Evolutionary conservation across 2,113 vertebrate genomes (phyloP), one percentile per base, ranked within the genome.

Genomic region (Atrichornis clamosus): DNA sequence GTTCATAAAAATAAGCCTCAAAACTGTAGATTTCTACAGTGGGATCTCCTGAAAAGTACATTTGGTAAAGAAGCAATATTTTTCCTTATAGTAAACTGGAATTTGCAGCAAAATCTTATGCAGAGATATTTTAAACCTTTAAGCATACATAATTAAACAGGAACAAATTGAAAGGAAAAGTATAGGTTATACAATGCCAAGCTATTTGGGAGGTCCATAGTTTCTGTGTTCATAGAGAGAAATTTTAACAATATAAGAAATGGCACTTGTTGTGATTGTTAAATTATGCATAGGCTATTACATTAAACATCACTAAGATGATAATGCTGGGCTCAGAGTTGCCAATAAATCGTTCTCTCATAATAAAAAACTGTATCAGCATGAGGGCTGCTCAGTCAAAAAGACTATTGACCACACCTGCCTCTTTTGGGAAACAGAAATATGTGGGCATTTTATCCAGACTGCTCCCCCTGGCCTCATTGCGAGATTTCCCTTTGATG

Each of bases 91-190:
- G 50, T 37, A 96, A 97, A 98, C 97, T 98, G 97, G 97, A 98
- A 98, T 97, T 95, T 97, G 96, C 98, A 97, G 96, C 95, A 92
- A 82, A 94, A 81, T 72, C 78, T 91, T 84, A 90, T 4, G 59
- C 30, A 91, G 86, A 85, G 92, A 97, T 95, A 97, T 96, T 96
- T 98, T 98, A 98, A 98, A 98, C 97, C 98, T 98, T 98, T 98
- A 98, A 98, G 98, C 97, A 98, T 91, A 91, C 28, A 52, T 62
- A 84, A 82, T 94, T 90, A 77, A 97, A 90, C 76, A 89, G 41
- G 37, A 33, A 58, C 32, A 96, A 85, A 89, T 85, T 90, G 52
- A 93, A 74, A 94, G 62, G 63, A 95, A 69, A 37, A 81, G 41
- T 47, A 60, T 21, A 58, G 41, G 28, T 84, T 84, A 80, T 70